Evolutionary conservation across 2,797 vertebrate species (phyloP).

Genomic region (Meriones psammophilus): DNA sequence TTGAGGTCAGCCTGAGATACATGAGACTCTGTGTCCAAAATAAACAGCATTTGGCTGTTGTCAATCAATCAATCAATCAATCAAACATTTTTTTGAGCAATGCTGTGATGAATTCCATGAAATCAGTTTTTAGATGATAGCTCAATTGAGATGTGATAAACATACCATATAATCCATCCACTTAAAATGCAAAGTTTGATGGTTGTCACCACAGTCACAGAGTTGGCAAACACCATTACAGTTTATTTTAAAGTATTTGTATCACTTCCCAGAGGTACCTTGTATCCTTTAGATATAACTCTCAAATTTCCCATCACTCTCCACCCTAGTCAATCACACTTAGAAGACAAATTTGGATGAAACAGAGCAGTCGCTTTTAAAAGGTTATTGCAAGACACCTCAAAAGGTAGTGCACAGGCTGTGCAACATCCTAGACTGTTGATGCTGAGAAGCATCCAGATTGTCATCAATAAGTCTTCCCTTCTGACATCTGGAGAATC

Average conservation of each 20-base stretch:
- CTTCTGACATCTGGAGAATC: constrained; percentile 34
- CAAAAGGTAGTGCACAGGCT: background rate
- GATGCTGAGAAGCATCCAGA: background rate
- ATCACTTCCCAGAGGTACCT: background rate
- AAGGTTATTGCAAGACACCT: background rate
- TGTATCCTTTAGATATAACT: background rate
- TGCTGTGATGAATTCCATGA: background rate
- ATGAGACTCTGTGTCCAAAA: background rate
- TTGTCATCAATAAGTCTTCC: constrained; percentile 31
- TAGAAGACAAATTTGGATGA: background rate
- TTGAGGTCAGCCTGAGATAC: background rate
- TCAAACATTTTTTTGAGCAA: constrained; percentile 2
- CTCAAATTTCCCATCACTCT: background rate
- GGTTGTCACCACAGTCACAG: constrained; percentile 8
- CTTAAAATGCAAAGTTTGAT: background rate
- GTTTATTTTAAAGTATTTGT: constrained; percentile 47
- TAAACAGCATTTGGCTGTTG: background rate
- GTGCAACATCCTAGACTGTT: constrained; percentile 21
- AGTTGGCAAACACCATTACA: background rate
- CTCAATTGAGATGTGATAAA: constrained; percentile 44
- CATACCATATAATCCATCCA: background rate
- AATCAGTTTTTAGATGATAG: constrained; percentile 44
- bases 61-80: background rate
- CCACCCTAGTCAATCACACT: background rate
- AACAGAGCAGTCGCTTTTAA: constrained; percentile 4